Percentiles rank a stretch among this genome's conserved stretches.
Evolutionary conservation across 2,113 vertebrate genomes (phyloP).

Genomic region (Malurus cyaneus): DNA sequence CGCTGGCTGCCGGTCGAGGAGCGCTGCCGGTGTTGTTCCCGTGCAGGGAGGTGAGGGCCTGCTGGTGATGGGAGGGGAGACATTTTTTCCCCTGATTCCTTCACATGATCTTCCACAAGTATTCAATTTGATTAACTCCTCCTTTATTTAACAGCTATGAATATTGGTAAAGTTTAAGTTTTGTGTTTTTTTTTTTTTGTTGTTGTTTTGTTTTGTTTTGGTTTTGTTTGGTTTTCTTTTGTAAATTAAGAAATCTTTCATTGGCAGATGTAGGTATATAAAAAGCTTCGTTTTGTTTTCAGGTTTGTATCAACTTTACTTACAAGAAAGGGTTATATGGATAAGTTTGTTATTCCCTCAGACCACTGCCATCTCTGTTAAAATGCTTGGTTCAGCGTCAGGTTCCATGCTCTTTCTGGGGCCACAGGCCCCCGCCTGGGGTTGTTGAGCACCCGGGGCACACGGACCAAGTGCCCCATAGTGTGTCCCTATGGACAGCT

Average conservation of each 20-base stretch:
- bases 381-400: not conserved
- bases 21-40: not conserved
- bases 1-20: not conserved
- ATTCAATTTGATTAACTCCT: slow-evolving; percentile 11
- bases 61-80: not conserved
- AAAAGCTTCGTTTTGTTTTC: not conserved
- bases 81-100: not conserved
- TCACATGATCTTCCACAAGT: not conserved
- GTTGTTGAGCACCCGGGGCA: not conserved
- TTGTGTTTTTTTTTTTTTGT: not conserved
- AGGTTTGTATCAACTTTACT: not conserved
- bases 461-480: not conserved
- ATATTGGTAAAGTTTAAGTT: not conserved
- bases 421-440: not conserved
- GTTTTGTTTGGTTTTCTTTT: not conserved
- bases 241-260: not conserved
- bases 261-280: not conserved
- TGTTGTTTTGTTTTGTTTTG: not conserved
- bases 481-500: not conserved
- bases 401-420: not conserved
- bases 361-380: not conserved
- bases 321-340: not conserved
- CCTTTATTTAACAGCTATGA: not conserved
- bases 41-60: not conserved
- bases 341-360: not conserved